phyloP scores from a whole-genome alignment of 2,888 invertebrate genomes.

The Nemapogon koenigi region DNA sequence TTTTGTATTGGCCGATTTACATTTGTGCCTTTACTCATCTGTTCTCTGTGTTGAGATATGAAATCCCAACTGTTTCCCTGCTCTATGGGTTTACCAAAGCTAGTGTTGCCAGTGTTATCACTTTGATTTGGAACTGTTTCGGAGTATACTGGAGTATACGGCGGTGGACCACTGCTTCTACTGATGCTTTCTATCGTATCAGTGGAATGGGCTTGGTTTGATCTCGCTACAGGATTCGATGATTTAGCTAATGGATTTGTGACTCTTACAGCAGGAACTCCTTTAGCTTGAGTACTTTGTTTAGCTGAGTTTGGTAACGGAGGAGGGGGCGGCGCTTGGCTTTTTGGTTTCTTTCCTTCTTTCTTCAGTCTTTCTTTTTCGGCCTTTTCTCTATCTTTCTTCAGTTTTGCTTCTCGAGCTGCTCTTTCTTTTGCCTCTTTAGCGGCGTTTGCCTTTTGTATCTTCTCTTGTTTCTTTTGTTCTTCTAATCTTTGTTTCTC shows the following conservation, averaged over 20 bases:
- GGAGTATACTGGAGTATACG: slow-evolving; percentile 28
- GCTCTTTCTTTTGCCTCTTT: slow-evolving; percentile 19
- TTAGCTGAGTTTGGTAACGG: slow-evolving; percentile 7
- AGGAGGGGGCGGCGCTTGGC: slow-evolving; percentile 11
- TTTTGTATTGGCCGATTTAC: slow-evolving; percentile 24
- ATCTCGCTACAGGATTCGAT: slow-evolving; percentile 18
- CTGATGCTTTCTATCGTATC: slow-evolving; percentile 51
- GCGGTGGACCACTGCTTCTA: slow-evolving; percentile 43
- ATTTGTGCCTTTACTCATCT: slow-evolving; percentile 31
- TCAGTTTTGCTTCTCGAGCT: slow-evolving; percentile 13
- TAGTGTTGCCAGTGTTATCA: slow-evolving; percentile 34
- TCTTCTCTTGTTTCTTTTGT: slow-evolving; percentile 23
- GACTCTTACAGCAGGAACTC: slow-evolving; percentile 9
- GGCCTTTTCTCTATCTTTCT: slow-evolving; percentile 1
- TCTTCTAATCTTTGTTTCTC: slow-evolving; percentile 32
- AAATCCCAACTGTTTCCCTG: slow-evolving; percentile 53
- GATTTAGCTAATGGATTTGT: slow-evolving; percentile 8
- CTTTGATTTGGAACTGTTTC: slow-evolving; percentile 22
- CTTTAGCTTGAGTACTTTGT: slow-evolving; percentile 1
- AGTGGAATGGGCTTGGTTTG: slow-evolving; percentile 22
- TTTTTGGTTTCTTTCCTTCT: slow-evolving; percentile 6
- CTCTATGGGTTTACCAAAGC: slow-evolving; percentile 32
- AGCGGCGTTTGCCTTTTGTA: slow-evolving; percentile 12
- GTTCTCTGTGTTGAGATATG: slow-evolving; percentile 56
- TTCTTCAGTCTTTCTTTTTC: slow-evolving; percentile 15